Evolutionary conservation across 2,113 vertebrate species (phyloP), one percentile per base, ranked within the genome.

Genomic region (Orycteropus afer): DNA sequence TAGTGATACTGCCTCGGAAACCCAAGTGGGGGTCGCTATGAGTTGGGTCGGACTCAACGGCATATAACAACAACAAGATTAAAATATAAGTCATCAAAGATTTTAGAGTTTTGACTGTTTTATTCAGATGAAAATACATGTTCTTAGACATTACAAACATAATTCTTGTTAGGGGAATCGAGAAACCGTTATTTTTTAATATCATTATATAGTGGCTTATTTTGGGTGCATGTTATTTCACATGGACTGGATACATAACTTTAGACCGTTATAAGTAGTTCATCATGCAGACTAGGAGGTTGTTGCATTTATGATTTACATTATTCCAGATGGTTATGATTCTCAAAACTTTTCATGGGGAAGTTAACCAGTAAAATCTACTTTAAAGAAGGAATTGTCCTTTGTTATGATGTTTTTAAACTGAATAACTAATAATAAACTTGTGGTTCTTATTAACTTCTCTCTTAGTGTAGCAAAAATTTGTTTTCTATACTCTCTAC

Each of bases 401-500:
- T 86, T 86, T 85, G 9, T 85, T 77, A 20, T 29, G 4, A 17
- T 89, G 2, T 61, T 59, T 86, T 90, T 71, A 89, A 77, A 76
- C 42, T 55, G 8, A 95, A 49, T 69, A 93, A 53, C 9, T 34
- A 67, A 20, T 90, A 73, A 82, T 27, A 74, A 17, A 93, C 59
- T 57, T 82, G 29, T 59, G 1, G 45, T 86, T 94, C 12, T 93
- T 77, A 37, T 0, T 20, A 53, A 22, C 55, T 89, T 37, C n/a
- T 40, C 34, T 82, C 29, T 89, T 20, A 88, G 0, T 77, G 42
- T 85, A 0, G 12, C 79, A 96, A 96, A 90, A 93, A 88, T 17
- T 53, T 40, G 8, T 96, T 81, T 67, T 87, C 17, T 69, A 4
- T 90, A 23, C 91, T 76, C 97, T 97, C 84, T 95, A 25, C 98